Evolutionary conservation across 2,113 vertebrate genomes (phyloP).

Genomic region (Muntiacus reevesi): DNA sequence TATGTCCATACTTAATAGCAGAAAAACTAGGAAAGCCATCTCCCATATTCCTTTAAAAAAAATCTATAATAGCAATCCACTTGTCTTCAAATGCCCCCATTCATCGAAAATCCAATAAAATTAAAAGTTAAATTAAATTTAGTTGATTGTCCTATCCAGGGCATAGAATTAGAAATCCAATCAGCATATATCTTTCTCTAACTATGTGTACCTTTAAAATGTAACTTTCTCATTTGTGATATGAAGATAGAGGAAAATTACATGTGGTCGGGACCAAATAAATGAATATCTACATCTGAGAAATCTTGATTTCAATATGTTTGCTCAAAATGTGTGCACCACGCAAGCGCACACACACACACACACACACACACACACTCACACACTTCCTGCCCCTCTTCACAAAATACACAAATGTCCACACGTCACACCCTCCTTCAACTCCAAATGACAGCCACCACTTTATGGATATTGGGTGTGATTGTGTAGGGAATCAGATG

Average conservation of each 20-base stretch:
- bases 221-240: constrained; percentile 18
- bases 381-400: neutral
- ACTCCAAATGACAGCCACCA: neutral
- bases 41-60: neutral
- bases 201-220: constrained; percentile 21
- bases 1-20: neutral
- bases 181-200: constrained; percentile 46
- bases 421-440: neutral
- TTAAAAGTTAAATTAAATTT: constrained; percentile 62
- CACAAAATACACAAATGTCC: neutral
- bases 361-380: neutral
- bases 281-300: neutral
- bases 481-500: neutral
- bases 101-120: constrained; percentile 56
- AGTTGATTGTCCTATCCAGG: constrained; percentile 4
- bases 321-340: neutral
- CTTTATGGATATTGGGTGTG: neutral
- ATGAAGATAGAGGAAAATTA: constrained; percentile 39
- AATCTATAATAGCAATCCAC: constrained; percentile 54
- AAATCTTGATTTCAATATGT: neutral
- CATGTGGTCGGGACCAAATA: neutral
- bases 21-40: constrained; percentile 20
- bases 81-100: constrained; percentile 41
- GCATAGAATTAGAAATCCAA: constrained; percentile 54
- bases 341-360: neutral